These are phyloP conservation scores for Frankliniella fusca DNA, from an alignment of 2,888 invertebrate species.

Conservation along the genomic window DNA sequence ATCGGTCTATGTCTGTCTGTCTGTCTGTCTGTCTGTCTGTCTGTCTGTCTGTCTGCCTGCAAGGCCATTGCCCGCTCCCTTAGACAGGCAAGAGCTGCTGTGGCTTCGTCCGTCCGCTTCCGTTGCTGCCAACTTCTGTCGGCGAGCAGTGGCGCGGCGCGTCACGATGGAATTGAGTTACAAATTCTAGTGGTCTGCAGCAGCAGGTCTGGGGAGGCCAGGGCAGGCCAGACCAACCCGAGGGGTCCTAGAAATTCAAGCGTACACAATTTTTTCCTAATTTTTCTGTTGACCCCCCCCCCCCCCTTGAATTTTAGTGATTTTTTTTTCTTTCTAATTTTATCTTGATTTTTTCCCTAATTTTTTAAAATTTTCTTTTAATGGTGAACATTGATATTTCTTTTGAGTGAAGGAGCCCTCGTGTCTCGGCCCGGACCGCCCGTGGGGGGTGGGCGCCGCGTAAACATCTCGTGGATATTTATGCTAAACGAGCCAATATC, in stretches of 20 bases:
- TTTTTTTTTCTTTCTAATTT: no score
- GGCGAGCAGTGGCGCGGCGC: neutral
- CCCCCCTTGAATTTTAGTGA: no score
- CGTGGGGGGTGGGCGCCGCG: neutral
- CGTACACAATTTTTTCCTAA: no score
- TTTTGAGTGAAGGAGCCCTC: neutral
- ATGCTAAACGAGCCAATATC: neutral
- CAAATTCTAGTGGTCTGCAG: neutral
- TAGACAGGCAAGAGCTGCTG: neutral
- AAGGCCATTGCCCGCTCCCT: no score
- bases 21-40: neutral
- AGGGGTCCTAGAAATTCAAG: no score
- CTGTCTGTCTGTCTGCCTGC: neutral
- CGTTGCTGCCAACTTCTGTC: neutral
- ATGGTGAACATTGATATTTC: no score
- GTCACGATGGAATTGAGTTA: constrained; percentile 8
- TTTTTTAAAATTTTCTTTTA: no score
- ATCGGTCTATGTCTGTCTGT: no score
- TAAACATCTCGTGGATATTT: neutral
- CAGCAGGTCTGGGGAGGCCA: neutral
- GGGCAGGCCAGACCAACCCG: no score
- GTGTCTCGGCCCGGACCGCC: neutral
- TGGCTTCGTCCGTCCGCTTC: neutral
- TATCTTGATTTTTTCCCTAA: no score
- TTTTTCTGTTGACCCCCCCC: no score